Conservation (phyloP, 1,140 invertebrate species). For the Micrasema longulum region DNA sequence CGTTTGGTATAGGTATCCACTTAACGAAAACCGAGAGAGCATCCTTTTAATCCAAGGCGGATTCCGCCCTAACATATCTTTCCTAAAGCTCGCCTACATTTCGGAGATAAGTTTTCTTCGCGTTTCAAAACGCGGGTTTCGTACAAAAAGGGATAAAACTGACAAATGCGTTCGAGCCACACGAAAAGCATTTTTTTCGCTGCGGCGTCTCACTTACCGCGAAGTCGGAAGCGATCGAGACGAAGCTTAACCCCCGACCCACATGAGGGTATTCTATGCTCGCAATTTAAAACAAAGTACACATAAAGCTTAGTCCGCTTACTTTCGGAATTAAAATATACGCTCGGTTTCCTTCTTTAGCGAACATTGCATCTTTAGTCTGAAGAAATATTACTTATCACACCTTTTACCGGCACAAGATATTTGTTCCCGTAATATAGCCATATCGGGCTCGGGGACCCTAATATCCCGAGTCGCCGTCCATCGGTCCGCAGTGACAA, state of each 20-base stretch:
- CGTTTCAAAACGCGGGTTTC: background rate
- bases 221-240: background rate
- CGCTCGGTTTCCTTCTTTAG: constrained; percentile 14
- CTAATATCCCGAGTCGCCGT: too few relatives aligned
- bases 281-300: constrained; percentile 38
- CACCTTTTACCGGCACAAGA: too few relatives aligned
- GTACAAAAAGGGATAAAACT: background rate
- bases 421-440: too few relatives aligned
- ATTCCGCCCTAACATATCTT: constrained; percentile 28
- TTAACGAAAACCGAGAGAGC: constrained; percentile 35
- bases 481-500: too few relatives aligned
- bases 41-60: constrained; percentile 34
- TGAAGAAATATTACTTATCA: constrained; percentile 1
- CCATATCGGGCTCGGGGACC: too few relatives aligned
- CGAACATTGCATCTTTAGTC: constrained; percentile 15
- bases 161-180: background rate
- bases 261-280: constrained; percentile 31
- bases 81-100: constrained; percentile 5
- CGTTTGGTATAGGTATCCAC: constrained; percentile 27
- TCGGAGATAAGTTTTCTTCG: background rate
- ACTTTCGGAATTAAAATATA: constrained; percentile 33
- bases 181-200: background rate
- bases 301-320: constrained; percentile 36
- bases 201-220: constrained; percentile 9
- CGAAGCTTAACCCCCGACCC: constrained; percentile 25